Percentiles rank a stretch among this genome's conserved stretches.
Evolutionary conservation across 1,140 invertebrate species (phyloP).

Genomic region (Aphis craccivora): DNA sequence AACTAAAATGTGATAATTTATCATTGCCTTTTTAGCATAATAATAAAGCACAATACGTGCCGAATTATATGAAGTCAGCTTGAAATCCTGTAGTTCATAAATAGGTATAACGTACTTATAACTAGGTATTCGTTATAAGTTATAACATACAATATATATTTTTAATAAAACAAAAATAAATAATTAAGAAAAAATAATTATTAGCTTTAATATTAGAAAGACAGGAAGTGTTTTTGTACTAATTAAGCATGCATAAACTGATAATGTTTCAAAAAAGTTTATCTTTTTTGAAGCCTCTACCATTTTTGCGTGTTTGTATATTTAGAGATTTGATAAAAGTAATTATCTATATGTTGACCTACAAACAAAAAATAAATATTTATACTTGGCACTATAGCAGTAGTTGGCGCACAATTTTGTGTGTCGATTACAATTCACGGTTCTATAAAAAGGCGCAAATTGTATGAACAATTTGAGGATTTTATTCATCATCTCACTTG

Average conservation of each 20-base stretch:
- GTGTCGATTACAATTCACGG: neutral
- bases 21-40: neutral
- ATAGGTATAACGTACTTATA: too few relatives aligned
- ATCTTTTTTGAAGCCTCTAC: neutral
- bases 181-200: neutral
- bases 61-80: neutral
- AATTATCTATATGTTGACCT: constrained; percentile 4
- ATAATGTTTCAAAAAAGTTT: constrained; percentile 19
- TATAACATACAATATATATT: neutral
- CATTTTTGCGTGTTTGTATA: neutral
- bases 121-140: too few relatives aligned
- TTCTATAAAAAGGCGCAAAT: neutral
- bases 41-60: neutral
- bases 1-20: neutral
- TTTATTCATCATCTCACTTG: neutral
- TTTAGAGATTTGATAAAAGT: neutral
- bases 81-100: neutral
- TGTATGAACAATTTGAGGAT: neutral
- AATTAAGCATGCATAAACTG: neutral
- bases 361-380: constrained; percentile 11
- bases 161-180: neutral
- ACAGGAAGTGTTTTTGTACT: neutral
- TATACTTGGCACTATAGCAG: neutral
- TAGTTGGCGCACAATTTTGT: neutral
- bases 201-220: neutral